Percentiles rank a stretch among this genome's conserved stretches.
Conservation (phyloP, 1,140 invertebrate genomes). For the Drosophila subpulchrella region DNA sequence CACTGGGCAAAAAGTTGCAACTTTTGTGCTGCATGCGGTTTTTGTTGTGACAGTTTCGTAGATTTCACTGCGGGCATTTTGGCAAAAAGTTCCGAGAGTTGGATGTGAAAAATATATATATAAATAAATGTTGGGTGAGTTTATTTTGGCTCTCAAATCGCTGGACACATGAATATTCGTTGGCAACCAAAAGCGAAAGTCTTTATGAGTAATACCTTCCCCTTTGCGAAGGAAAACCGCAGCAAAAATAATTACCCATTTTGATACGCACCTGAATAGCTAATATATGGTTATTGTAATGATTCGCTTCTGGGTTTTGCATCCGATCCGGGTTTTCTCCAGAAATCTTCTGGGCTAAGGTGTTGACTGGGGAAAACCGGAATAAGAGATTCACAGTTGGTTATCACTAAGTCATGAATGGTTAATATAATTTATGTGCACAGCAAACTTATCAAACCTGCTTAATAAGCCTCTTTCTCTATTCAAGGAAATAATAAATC, state of each 20-base stretch:
- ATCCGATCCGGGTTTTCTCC: slow-evolving; percentile 18
- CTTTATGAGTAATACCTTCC: neutral
- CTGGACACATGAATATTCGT: neutral
- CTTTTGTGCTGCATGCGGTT: slow-evolving; percentile 67
- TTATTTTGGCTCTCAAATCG: neutral
- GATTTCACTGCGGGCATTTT: slow-evolving; percentile 33
- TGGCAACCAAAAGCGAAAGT: neutral
- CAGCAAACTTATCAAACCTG: slow-evolving; percentile 1
- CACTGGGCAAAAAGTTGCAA: slow-evolving; percentile 51
- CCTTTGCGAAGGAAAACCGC: neutral
- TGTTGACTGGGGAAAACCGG: slow-evolving; percentile 17
- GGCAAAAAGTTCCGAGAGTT: neutral
- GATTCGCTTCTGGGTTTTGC: slow-evolving; percentile 24
- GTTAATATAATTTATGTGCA: neutral
- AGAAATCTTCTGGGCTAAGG: slow-evolving; percentile 1
- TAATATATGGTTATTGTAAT: neutral
- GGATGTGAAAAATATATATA: neutral
- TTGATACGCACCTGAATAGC: neutral
- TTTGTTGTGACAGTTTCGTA: slow-evolving; percentile 65
- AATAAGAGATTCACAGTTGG: neutral
- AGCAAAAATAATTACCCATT: slow-evolving; percentile 1
- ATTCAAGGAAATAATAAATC: slow-evolving; percentile 12
- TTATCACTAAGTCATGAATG: neutral
- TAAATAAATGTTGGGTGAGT: neutral
- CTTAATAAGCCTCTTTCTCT: neutral